Conservation (phyloP, 2,888 invertebrate species). For the Congeria kusceri region DNA sequence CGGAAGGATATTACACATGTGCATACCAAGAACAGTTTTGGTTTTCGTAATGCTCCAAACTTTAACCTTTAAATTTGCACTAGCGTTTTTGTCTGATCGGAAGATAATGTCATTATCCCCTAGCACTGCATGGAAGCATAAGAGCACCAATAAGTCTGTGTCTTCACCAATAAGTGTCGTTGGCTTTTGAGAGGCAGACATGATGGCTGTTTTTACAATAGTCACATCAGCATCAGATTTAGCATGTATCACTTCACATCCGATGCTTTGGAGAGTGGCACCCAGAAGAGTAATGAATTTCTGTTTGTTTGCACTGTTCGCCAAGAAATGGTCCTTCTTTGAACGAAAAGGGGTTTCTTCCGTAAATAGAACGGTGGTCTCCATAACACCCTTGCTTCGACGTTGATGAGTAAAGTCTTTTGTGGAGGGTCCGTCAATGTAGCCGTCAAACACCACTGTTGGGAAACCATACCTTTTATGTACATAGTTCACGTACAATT, state of each 20-base stretch:
- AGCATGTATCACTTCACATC: conserved; percentile 53
- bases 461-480: not conserved
- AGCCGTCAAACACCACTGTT: conserved; percentile 50
- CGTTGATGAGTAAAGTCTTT: conserved; percentile 58
- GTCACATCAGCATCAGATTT: conserved; percentile 67
- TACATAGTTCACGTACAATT: conserved; percentile 20
- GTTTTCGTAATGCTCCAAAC: conserved; percentile 61
- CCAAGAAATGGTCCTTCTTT: conserved; percentile 62
- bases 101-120: conserved; percentile 46
- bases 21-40: conserved; percentile 34
- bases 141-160: conserved; percentile 70
- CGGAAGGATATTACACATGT: conserved; percentile 35
- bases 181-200: conserved; percentile 15
- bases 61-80: conserved; percentile 13
- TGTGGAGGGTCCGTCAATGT: conserved; percentile 35
- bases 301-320: conserved; percentile 67
- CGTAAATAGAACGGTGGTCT: conserved; percentile 53
- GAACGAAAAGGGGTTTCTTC: conserved; percentile 33
- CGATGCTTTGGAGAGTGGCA: conserved; percentile 23
- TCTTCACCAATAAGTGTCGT: conserved; percentile 72
- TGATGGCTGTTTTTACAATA: conserved; percentile 64
- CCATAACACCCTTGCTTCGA: conserved; percentile 39
- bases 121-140: conserved; percentile 58
- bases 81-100: conserved; percentile 34
- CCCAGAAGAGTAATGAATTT: conserved; percentile 60